These are phyloP conservation scores for Heliocidaris tuberculata DNA, from an alignment of 35 echinoderm and acorn worm species.

Conservation along the genomic window DNA sequence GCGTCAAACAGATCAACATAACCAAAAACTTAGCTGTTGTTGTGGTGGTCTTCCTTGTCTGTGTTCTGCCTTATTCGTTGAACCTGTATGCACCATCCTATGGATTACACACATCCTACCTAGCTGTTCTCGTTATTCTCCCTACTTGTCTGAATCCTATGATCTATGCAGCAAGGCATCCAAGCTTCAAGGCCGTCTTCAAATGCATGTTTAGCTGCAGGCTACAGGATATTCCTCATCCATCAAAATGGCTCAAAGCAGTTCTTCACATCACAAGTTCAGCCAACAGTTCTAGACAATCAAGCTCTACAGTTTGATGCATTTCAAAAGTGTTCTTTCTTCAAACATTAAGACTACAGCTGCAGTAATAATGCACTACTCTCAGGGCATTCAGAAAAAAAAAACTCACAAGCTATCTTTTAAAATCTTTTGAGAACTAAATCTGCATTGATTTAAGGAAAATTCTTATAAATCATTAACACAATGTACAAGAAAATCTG, in stretches of 20 bases:
- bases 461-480: too few species aligned
- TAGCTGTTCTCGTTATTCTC: neutral
- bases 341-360: too few species aligned
- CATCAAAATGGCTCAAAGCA: neutral
- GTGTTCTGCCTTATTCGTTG: neutral
- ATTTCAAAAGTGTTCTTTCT: too few species aligned
- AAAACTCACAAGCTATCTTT: too few species aligned
- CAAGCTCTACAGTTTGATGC: neutral
- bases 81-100: neutral
- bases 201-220: neutral
- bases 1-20: constrained; percentile 31
- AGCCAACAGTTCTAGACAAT: neutral
- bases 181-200: constrained; percentile 7
- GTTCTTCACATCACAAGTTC: neutral
- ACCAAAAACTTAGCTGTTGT: constrained; percentile 47
- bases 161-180: constrained; percentile 19
- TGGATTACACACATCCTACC: neutral
- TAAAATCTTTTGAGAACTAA: too few species aligned
- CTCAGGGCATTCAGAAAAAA: too few species aligned
- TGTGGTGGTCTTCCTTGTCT: constrained; percentile 43
- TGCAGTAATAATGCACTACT: too few species aligned
- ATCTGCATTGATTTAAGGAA: too few species aligned
- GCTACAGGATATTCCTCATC: neutral
- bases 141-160: neutral
- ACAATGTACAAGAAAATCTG: too few species aligned